Evolutionary conservation across 2,113 vertebrate genomes (phyloP), one percentile per base, ranked within the genome.

Genomic region (Varanus komodoensis): DNA sequence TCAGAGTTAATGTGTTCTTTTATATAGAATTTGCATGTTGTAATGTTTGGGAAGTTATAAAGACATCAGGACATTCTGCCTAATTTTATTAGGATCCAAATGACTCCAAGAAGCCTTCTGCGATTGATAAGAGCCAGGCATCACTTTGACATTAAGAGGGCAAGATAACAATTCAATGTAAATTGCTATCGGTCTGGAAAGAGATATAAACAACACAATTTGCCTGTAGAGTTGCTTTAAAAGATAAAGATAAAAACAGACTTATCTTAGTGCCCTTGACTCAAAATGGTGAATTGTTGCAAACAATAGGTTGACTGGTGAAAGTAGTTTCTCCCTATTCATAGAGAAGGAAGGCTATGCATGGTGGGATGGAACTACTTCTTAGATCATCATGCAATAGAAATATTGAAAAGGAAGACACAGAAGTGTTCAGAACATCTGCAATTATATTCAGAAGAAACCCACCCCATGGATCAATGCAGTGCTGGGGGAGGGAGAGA

Each of bases 271-370:
- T n/a, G 73, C 12, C 3, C 9, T 82, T 85, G 61, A 67, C 80
- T 21, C 52, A 92, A 91, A 87, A 54, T 1, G 78, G 14, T 89
- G 14, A 68, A 88, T 91, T 2, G 61, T 89, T 57, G 57, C n/a
- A 23, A 81, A 90, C 89, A 86, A 61, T 1, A 15, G 3, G 83
- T 84, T 89, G 1, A 34, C 8, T 80, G 80, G 9, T 67, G 4
- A 6, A 32, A 0, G 0, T 19, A 3, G 78, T 92, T 25, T 85
- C 3, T 19, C 23, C 91, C 87, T 57, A 8, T 14, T 64, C 57
- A 83, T 64, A 83, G 38, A 61, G 34, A 4, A 64, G 81, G 34
- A 38, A 68, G 68, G 29, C 17, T n/a, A 52, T 69, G 64, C 11
- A 17, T 5, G n/a, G 34, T 3, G 11, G 73, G 29, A 29, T 23